Conservation (phyloP, 2,113 vertebrate genomes). For the Aspidoscelis tigris region DNA sequence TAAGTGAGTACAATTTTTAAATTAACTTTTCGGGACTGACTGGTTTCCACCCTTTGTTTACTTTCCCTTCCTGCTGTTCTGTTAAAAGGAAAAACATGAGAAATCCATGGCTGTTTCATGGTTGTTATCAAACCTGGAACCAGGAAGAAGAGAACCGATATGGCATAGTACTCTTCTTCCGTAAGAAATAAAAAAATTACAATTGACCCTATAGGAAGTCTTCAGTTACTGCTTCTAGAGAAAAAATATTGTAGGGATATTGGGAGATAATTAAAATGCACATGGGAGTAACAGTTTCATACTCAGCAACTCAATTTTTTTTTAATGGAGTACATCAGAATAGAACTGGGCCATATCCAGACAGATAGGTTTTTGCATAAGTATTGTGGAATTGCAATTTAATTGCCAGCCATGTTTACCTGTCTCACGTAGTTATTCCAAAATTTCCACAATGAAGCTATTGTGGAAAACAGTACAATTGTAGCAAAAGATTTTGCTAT, state of each 20-base stretch:
- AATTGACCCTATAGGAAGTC: not conserved
- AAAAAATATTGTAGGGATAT: not conserved
- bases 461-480: too few species aligned
- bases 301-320: too few species aligned
- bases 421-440: too few species aligned
- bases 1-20: slow-evolving; percentile 53
- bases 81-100: slow-evolving; percentile 37
- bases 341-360: too few species aligned
- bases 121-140: not conserved
- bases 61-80: slow-evolving; percentile 50
- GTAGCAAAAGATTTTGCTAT: too few species aligned
- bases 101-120: slow-evolving; percentile 37
- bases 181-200: not conserved
- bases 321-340: not conserved
- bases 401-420: too few species aligned
- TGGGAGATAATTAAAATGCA: not conserved
- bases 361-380: too few species aligned
- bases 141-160: not conserved
- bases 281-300: not conserved
- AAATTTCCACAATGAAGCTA: too few species aligned
- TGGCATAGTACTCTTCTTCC: not conserved
- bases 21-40: slow-evolving; percentile 66
- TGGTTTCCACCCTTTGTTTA: slow-evolving; percentile 63
- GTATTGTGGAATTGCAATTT: too few species aligned
- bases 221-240: not conserved